phyloP scores from a whole-genome alignment of 2,113 vertebrate species.

The Laterallus jamaicensis region DNA sequence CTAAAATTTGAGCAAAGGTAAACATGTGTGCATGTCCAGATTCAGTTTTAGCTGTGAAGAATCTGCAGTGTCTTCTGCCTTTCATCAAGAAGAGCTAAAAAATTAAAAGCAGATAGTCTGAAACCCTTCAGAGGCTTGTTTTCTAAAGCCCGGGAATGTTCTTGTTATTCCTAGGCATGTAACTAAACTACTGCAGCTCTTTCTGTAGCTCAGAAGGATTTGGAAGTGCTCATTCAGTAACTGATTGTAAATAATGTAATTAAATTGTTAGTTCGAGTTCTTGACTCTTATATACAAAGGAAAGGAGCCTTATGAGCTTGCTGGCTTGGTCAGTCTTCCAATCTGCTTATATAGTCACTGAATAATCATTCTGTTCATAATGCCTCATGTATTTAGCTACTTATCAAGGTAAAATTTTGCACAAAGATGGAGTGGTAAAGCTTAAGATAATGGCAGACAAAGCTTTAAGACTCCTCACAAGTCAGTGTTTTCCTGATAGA shows the following conservation, averaged over 20 bases:
- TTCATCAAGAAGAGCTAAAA: not conserved
- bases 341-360: not conserved
- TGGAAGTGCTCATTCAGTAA: not conserved
- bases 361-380: not conserved
- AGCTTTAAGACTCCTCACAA: not conserved
- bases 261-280: not conserved
- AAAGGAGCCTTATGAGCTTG: not conserved
- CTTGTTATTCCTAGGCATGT: not conserved
- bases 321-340: not conserved
- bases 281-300: not conserved
- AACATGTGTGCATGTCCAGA: not conserved
- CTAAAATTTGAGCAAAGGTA: not conserved
- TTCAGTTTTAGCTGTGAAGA: not conserved
- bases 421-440: not conserved
- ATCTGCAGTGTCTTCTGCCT: not conserved
- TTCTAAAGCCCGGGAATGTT: not conserved
- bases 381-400: not conserved
- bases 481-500: not conserved
- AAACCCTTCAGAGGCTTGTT: not conserved
- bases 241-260: not conserved
- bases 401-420: not conserved
- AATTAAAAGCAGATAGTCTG: not conserved
- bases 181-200: not conserved
- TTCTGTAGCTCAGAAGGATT: not conserved
- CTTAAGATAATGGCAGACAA: not conserved